phyloP scores from a whole-genome alignment of 2,888 invertebrate species.

The Pseudococcus longispinus region DNA sequence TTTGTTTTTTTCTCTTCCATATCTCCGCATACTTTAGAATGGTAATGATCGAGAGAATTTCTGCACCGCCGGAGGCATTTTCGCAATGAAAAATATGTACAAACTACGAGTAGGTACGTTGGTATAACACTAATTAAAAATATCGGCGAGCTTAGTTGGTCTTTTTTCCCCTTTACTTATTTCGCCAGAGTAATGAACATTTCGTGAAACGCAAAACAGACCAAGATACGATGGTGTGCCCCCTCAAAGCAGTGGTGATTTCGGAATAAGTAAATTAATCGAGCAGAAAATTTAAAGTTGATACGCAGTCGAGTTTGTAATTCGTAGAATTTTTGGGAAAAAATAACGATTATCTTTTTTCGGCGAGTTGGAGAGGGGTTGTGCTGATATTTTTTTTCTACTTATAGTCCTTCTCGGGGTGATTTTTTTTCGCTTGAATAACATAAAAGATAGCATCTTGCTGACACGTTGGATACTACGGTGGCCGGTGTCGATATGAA shows the following conservation, averaged over 20 bases:
- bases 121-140: background rate
- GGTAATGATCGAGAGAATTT: constrained; percentile 13
- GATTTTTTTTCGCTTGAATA: background rate
- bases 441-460: background rate
- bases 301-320: constrained; percentile 15
- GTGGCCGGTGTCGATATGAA: constrained; percentile 16
- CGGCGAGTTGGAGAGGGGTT: background rate
- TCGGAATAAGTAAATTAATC: constrained; percentile 2
- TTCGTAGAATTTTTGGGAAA: background rate
- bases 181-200: background rate
- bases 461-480: background rate
- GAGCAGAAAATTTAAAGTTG: constrained; percentile 11
- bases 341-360: constrained; percentile 9
- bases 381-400: background rate
- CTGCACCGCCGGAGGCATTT: background rate
- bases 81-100: background rate
- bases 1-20: background rate
- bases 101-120: background rate
- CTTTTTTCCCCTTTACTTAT: background rate
- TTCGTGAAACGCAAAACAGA: background rate
- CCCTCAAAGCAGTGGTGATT: background rate
- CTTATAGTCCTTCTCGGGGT: background rate
- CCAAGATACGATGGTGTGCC: background rate
- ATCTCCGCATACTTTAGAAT: background rate
- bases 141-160: background rate